A percentile compares a stretch with the other conserved stretches of the same genome.
Conservation (phyloP, 2,113 vertebrate genomes). For the human (Homo sapiens) region DNA sequence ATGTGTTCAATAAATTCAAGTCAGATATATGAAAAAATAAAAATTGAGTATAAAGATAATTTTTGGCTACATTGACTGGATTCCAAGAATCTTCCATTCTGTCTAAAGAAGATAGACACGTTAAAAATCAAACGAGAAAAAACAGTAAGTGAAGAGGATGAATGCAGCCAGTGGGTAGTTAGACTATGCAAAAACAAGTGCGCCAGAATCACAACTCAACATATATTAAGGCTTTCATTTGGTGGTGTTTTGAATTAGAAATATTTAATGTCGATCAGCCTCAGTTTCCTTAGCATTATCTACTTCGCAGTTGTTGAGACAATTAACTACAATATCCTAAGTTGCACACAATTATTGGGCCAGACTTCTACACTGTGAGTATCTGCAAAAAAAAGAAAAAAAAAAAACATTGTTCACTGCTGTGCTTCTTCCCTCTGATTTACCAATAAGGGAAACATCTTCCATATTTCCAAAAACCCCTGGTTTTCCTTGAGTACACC, state of each 20-base stretch:
- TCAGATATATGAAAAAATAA: neutral
- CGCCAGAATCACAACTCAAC: neutral
- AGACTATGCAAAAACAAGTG: neutral
- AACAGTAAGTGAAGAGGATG: too few species aligned
- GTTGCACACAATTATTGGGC: neutral
- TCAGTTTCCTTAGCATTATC: neutral
- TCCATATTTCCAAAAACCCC: neutral
- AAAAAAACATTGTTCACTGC: neutral
- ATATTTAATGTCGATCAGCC: neutral
- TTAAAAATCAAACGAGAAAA: neutral
- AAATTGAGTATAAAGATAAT: neutral
- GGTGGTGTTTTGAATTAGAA: neutral
- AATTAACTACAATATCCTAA: neutral
- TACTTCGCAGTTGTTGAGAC: neutral
- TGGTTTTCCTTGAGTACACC: neutral
- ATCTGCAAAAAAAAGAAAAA: neutral
- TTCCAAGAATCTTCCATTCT: neutral
- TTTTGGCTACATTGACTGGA: neutral
- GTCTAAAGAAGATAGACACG: neutral
- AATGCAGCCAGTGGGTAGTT: rapidly evolving
- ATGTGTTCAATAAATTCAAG: neutral
- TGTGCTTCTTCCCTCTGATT: neutral
- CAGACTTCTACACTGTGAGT: neutral
- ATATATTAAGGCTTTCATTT: neutral
- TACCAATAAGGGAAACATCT: neutral